These are phyloP conservation scores for Gephyroberyx darwinii DNA, from an alignment of 2,797 vertebrate species.

Conservation along the genomic window DNA sequence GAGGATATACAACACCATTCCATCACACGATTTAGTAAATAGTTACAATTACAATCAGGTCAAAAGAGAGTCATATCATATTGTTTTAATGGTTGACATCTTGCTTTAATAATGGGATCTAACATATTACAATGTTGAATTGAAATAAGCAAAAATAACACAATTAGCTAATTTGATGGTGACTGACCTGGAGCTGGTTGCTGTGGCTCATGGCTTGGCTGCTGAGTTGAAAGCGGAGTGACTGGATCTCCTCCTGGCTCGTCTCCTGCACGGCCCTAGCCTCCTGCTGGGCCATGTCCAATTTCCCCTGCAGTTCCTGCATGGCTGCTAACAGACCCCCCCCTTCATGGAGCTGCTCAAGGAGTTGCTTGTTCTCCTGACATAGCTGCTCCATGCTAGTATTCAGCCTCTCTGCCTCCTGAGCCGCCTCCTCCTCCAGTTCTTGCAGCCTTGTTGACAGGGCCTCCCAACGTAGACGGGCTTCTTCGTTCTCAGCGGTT, in stretches of 20 bases:
- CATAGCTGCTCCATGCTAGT: conserved; percentile 74
- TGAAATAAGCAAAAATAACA: not conserved
- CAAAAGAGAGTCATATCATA: not conserved
- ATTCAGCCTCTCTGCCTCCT: conserved; percentile 76
- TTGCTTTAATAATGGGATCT: not conserved
- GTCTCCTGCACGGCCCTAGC: conserved; percentile 74
- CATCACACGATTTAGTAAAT: not conserved
- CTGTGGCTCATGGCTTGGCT: conserved; percentile 82
- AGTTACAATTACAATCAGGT: not conserved
- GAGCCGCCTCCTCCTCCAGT: conserved; percentile 72
- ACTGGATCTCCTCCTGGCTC: conserved; percentile 82
- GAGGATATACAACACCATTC: conserved; percentile 6
- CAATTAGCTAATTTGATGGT: not conserved
- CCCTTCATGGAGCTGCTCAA: conserved; percentile 74
- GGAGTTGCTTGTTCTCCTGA: conserved; percentile 82
- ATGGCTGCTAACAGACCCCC: conserved; percentile 50
- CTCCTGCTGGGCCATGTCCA: conserved; percentile 74
- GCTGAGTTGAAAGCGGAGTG: conserved; percentile 86
- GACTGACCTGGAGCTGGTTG: conserved; percentile 79
- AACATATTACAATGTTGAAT: not conserved
- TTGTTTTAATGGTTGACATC: not conserved
- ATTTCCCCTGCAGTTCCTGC: conserved; percentile 50
- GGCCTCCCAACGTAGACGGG: conserved; percentile 78
- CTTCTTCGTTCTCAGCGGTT: conserved; percentile 84
- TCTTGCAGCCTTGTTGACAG: conserved; percentile 75